Base-by-base conservation (phyloP, 1,140 invertebrate species). In the Platyscapa corneri region DNA sequence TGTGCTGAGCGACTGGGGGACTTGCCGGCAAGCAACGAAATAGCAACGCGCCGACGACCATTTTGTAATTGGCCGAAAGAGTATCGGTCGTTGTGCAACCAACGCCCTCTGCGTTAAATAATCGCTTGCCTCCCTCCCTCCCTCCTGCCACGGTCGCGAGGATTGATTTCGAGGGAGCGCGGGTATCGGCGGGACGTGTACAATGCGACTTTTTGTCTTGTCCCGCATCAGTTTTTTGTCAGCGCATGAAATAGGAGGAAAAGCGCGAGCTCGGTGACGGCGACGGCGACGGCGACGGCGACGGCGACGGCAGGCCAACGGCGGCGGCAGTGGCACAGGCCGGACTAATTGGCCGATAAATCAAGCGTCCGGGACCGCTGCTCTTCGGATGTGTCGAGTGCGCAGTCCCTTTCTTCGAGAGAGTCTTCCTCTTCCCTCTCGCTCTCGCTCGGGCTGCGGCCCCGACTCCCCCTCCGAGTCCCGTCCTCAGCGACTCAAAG, bases 331-430 rank as follows among this genome's bases (percentile, higher is more conserved):
- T n/a, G 42, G 46, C 83, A 74, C 30, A 72, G 46, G 23, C 30
- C 67, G 42, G 78, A 86, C 85, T 83, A 86, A 86, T 86, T 86
- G 85, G 81, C 53, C 85, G 85, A 86, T 86, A 86, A 86, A 86
- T 86, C 81, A 86, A 83, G 85, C 30, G 12, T 64, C 34, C 37
- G 42, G 42, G 42, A 49, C 42, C 67, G 76, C 53, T 83, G 74
- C 82, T 72, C 34, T 32, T 78, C 65, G 32, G 77, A 85, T 65
- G 65, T 81, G 83, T 85, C 83, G 76, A 81, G 75, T 75, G 49
- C 42, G 6, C 32, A 76, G 77, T 80, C 67, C 77, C 77, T 85
- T 81, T 85, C 49, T 85, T 85, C 76, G 20, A 74, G 65, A 84
- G 64, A 79, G 34, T 76, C 82, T 84, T 78, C 70, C 74, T 85